Evolutionary conservation across 2,888 invertebrate genomes (phyloP).

Genomic region (Dolichomitus sp.): DNA sequence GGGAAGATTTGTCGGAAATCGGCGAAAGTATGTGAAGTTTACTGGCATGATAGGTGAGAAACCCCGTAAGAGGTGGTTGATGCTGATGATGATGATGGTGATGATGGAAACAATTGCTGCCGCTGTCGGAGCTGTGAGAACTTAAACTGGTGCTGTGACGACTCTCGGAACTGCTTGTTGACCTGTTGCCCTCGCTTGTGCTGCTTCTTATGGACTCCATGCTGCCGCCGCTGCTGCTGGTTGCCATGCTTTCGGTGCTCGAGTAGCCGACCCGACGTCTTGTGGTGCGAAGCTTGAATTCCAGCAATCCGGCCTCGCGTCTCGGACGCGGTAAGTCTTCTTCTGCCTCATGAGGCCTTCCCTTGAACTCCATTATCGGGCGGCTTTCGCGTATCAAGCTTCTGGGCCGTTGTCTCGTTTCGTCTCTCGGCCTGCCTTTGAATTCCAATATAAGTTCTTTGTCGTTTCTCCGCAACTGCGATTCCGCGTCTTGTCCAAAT

Average conservation of each 20-base stretch:
- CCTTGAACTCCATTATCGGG: conserved; percentile 92
- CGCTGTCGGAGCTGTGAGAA: conserved; percentile 95
- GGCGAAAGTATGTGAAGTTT: conserved; percentile 95
- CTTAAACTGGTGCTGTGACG: conserved; percentile 94
- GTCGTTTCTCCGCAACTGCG: conserved; percentile 88
- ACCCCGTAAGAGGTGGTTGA: conserved; percentile 88
- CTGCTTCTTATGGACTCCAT: conserved; percentile 95
- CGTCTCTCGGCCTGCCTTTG: conserved; percentile 90
- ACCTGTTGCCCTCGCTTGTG: conserved; percentile 95
- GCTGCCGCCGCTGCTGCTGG: conserved; percentile 95
- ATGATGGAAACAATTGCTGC: conserved; percentile 89
- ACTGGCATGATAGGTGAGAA: conserved; percentile 90
- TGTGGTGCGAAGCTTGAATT: conserved; percentile 89
- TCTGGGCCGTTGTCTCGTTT: conserved; percentile 79
- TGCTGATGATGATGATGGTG: conserved; percentile 88
- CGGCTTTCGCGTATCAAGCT: conserved; percentile 86
- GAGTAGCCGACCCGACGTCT: conserved; percentile 90
- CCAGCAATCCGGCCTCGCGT: conserved; percentile 87
- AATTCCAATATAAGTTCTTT: conserved; percentile 89
- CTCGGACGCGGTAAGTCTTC: conserved; percentile 76
- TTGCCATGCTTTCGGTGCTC: conserved; percentile 95
- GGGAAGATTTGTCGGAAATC: conserved; percentile 96
- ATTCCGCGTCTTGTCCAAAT: conserved; percentile 85
- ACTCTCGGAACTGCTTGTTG: conserved; percentile 95
- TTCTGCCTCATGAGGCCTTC: conserved; percentile 87